Evolutionary conservation across 2,113 vertebrate genomes (phyloP), one percentile per base, ranked within the genome.

Genomic region (Lepus europaeus): DNA sequence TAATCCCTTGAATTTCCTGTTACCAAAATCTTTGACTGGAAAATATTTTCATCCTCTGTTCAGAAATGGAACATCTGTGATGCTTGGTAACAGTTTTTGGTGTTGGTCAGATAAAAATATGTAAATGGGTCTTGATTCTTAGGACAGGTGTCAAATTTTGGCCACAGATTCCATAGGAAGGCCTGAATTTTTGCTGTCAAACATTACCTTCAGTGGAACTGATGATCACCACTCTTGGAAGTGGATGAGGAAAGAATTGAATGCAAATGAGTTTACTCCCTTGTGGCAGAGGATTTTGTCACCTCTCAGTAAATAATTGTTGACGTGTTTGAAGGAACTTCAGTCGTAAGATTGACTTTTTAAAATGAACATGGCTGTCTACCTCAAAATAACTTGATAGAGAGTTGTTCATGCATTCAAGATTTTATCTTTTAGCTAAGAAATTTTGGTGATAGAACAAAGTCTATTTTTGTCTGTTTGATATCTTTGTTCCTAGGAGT

Each of bases 331-430:
- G 19, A 92, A 84, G 76, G n/a, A 90, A 72, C 20, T 64, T 89
- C 13, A 77, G n/a, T 16, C 5, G 77, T 23, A 66, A 61, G 17
- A 87, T 73, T 82, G 9, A 72, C 36, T 33, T 82, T 93, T 91
- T 87, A 20, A 59, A 88, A 85, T 45, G 49, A 87, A 70, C 19
- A 79, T n/a, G 23, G 85, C 77, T 56, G 14, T 16, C 10, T 91
- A 70, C 16, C 3, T 95, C 69, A 89, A 87, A 97, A 83, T 87
- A 70, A 82, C 77, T 91, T 53, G 31, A 59, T 20, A 66, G 31
- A 36, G 92, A 33, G 19, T 4, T 59, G 56, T 19, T 59, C 19
- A 13, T 86, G 61, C 27, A 51, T 36, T 63, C n/a, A 45, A 77
- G 6, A 2, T 12, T 85, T 90, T 31, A 12, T 82, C 36, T 61